These are phyloP conservation scores for Sericinus montela DNA, from an alignment of 2,888 invertebrate genomes.

Conservation along the genomic window DNA sequence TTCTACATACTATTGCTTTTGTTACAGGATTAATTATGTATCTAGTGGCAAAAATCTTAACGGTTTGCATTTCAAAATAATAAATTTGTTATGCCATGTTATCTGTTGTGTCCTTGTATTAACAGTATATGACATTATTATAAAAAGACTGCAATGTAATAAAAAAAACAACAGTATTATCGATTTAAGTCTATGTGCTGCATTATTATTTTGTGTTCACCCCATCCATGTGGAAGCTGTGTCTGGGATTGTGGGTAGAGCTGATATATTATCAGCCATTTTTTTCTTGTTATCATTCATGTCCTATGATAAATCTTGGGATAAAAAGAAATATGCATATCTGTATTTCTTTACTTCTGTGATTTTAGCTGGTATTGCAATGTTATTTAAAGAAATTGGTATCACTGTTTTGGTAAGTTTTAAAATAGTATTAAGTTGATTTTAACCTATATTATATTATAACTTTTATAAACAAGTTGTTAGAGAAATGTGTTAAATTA, in stretches of 20 bases:
- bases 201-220: conserved; percentile 92
- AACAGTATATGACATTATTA: conserved; percentile 37
- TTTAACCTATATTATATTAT: no score
- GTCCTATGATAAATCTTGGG: conserved; percentile 73
- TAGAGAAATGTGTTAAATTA: no score
- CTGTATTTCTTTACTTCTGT: conserved; percentile 48
- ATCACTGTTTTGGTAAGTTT: conserved; percentile 89
- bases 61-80: conserved; percentile 84
- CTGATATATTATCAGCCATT: conserved; percentile 91
- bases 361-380: conserved; percentile 80
- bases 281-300: conserved; percentile 86
- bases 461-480: no score
- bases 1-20: conserved; percentile 20
- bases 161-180: conserved; percentile 24
- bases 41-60: conserved; percentile 78
- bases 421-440: background rate
- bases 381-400: conserved; percentile 97
- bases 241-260: conserved; percentile 94
- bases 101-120: conserved; percentile 60
- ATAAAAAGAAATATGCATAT: conserved; percentile 25
- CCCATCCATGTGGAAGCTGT: conserved; percentile 97
- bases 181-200: conserved; percentile 81
- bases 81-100: conserved; percentile 87
- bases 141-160: conserved; percentile 23
- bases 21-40: conserved; percentile 82